These are phyloP conservation scores for Diprion similis DNA, from an alignment of 1,140 invertebrate genomes.

Conservation along the genomic window DNA sequence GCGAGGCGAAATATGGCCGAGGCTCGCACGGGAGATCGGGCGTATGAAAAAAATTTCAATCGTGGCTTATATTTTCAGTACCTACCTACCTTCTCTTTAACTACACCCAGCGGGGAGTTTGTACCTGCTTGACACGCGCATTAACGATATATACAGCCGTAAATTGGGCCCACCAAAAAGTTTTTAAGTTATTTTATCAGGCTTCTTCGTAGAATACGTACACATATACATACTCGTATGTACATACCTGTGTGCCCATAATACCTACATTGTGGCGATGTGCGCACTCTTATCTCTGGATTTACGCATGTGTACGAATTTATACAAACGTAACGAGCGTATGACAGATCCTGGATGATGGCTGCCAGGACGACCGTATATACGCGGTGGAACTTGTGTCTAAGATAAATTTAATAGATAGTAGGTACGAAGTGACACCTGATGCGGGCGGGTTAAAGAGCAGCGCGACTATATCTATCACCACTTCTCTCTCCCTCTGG, in stretches of 20 bases:
- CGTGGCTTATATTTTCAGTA: no score
- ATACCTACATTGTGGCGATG: no score
- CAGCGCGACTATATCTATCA: background rate
- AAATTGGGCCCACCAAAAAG: background rate
- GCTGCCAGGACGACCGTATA: background rate
- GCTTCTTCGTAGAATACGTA: background rate
- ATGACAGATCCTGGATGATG: background rate
- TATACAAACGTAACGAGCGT: background rate
- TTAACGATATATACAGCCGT: no score
- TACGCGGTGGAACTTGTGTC: background rate
- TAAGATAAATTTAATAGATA: background rate
- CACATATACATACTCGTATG: no score
- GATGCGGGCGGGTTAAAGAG: slow-evolving; percentile 6
- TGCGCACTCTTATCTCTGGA: no score
- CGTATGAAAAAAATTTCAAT: no score
- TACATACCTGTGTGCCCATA: no score
- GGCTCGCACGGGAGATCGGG: no score
- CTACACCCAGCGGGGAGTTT: background rate
- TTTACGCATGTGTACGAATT: no score
- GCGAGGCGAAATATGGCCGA: no score
- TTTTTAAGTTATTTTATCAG: background rate
- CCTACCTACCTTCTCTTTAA: no score
- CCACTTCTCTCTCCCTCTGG: no score
- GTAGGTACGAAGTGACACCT: slow-evolving; percentile 1
- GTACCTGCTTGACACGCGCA: background rate